These are phyloP conservation scores for Anaspis maculata DNA, from an alignment of 2,888 invertebrate species.

Conservation along the genomic window DNA sequence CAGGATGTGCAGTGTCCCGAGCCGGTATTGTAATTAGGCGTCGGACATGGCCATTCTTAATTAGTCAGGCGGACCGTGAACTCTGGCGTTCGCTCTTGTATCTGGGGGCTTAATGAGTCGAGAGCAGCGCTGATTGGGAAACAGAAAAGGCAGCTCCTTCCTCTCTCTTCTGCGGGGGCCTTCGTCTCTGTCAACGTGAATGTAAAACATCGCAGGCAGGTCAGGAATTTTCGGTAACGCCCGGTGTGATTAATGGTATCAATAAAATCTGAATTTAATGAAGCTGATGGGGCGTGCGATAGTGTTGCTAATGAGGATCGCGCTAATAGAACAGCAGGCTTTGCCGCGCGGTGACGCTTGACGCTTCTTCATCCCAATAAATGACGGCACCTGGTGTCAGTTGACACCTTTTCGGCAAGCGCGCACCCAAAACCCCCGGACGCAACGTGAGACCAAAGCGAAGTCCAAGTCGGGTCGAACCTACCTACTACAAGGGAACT, in stretches of 20 bases:
- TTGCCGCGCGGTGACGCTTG: no score
- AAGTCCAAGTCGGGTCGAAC: no score
- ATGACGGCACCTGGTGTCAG: no score
- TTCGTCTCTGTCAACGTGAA: slow-evolving; percentile 3
- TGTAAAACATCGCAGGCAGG: slow-evolving; percentile 8
- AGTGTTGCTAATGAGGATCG: slow-evolving; percentile 17
- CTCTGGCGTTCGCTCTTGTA: slow-evolving; percentile 15
- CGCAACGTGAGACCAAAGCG: no score
- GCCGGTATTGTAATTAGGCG: slow-evolving; percentile 19
- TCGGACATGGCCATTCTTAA: slow-evolving; percentile 18
- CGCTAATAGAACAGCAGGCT: slow-evolving; percentile 2
- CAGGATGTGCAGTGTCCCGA: slow-evolving; percentile 13
- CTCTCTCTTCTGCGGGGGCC: no score
- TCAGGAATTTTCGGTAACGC: slow-evolving; percentile 14
- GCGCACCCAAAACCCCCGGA: no score
- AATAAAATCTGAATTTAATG: slow-evolving; percentile 19
- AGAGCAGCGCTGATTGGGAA: slow-evolving; percentile 17
- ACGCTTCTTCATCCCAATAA: no score
- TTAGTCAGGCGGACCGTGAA: slow-evolving; percentile 19
- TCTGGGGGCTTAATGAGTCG: slow-evolving; percentile 17
- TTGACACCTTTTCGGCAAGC: no score
- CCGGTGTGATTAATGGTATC: slow-evolving; percentile 16
- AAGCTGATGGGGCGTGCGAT: slow-evolving; percentile 17
- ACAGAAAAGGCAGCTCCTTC: slow-evolving; percentile 1
- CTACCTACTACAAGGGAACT: no score